A percentile compares a stretch with the other conserved stretches of the same genome.
phyloP scores from a whole-genome alignment of 2,113 vertebrate species.

The Phylloscopus trochiloides region DNA sequence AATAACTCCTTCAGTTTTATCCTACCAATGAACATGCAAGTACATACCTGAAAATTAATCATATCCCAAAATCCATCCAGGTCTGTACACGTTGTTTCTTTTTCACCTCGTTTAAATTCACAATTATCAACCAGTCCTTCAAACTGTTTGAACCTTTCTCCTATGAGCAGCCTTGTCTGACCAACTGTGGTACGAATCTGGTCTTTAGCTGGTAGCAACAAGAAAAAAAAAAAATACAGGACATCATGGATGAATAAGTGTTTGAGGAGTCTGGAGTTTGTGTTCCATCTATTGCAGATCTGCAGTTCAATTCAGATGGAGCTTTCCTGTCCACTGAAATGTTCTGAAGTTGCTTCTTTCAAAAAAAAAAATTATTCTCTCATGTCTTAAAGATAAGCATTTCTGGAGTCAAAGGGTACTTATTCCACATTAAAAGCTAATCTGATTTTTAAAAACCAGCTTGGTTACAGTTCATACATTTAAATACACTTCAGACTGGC shows the following conservation, averaged over 20 bases:
- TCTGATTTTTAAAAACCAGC: background rate
- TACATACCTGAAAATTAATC: constrained; percentile 83
- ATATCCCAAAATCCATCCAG: constrained; percentile 99
- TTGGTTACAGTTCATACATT: background rate
- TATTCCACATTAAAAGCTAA: background rate
- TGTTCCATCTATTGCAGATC: background rate
- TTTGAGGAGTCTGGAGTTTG: background rate
- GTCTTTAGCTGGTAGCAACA: constrained; percentile 79
- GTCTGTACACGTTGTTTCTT: constrained; percentile 86
- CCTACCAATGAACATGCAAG: background rate
- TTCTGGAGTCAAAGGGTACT: background rate
- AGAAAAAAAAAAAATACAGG: background rate
- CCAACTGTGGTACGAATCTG: constrained; percentile 85
- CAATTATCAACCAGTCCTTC: constrained; percentile 90
- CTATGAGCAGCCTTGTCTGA: constrained; percentile 88
- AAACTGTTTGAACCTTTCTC: constrained; percentile 92
- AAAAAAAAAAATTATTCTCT: background rate
- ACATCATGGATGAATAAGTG: background rate
- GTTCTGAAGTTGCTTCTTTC: background rate
- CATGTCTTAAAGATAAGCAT: background rate
- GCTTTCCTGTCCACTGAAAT: background rate
- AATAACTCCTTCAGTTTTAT: background rate
- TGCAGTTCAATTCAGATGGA: background rate
- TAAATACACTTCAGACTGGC: background rate
- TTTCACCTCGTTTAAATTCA: constrained; percentile 85